A percentile compares a stretch with the other conserved stretches of the same genome.
Evolutionary conservation across 2,113 vertebrate genomes (phyloP).

Genomic region (Cisticola juncidis): DNA sequence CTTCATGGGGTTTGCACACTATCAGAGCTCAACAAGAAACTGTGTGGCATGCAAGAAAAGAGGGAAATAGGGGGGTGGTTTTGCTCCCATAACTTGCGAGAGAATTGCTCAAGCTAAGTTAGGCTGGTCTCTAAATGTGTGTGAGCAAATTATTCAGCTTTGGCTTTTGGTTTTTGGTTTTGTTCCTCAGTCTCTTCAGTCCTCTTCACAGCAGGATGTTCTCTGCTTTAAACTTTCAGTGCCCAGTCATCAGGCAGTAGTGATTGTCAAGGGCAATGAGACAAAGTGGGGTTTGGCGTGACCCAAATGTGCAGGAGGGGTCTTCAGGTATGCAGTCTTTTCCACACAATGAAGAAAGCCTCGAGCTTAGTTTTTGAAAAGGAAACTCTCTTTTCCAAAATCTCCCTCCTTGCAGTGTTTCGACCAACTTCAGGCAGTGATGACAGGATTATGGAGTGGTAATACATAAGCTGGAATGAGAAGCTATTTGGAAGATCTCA

Average conservation of each 20-base stretch:
- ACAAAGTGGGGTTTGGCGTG: not conserved
- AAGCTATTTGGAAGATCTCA: not conserved
- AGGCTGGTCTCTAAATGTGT: not conserved
- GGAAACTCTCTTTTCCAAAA: not conserved
- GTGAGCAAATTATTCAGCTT: not conserved
- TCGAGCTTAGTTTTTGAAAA: not conserved
- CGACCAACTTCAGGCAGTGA: not conserved
- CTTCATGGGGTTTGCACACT: not conserved
- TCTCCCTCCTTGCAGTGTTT: not conserved
- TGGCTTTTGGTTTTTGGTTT: not conserved
- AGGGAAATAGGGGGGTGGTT: not conserved
- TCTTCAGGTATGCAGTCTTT: not conserved
- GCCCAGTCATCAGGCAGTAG: not conserved
- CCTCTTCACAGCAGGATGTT: not conserved
- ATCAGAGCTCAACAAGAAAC: not conserved
- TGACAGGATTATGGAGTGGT: not conserved
- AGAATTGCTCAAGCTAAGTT: not conserved
- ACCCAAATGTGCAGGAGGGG: not conserved
- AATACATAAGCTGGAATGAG: not conserved
- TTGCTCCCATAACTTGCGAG: rapidly evolving
- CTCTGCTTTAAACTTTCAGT: not conserved
- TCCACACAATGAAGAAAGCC: not conserved
- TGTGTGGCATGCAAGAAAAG: not conserved
- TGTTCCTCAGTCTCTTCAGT: not conserved
- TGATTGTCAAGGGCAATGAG: not conserved